A percentile compares a stretch with the other conserved stretches of the same genome.
phyloP scores from a whole-genome alignment of 2,113 vertebrate genomes.

The Falco punctatus region DNA sequence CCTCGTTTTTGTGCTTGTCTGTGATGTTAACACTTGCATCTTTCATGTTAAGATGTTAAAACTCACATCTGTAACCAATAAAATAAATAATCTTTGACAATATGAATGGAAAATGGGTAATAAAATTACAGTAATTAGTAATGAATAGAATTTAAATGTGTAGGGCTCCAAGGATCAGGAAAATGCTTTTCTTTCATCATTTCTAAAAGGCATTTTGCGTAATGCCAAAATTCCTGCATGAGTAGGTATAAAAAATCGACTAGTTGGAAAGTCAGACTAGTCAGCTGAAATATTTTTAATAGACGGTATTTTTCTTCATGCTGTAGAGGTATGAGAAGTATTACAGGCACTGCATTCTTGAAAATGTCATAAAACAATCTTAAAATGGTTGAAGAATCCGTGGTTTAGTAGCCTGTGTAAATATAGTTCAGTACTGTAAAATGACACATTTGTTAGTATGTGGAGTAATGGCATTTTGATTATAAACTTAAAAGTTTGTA shows the following conservation, averaged over 20 bases:
- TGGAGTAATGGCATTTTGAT: not conserved
- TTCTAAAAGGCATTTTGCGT: not conserved
- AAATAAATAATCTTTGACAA: conserved; percentile 1
- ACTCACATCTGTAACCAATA: not conserved
- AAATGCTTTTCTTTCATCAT: not conserved
- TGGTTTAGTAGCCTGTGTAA: not conserved
- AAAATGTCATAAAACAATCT: not conserved
- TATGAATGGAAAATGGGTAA: not conserved
- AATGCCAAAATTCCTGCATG: not conserved
- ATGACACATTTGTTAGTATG: not conserved
- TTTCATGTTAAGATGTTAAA: not conserved
- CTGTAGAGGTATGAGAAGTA: not conserved
- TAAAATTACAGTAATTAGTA: not conserved
- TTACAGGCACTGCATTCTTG: not conserved
- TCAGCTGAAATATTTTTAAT: not conserved
- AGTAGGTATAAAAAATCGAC: not conserved
- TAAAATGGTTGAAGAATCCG: not conserved
- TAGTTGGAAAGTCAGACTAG: not conserved
- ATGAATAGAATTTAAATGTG: not conserved
- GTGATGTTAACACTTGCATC: not conserved
- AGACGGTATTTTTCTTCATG: not conserved
- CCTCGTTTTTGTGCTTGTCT: not conserved
- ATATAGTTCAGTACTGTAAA: not conserved
- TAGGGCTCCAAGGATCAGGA: not conserved
- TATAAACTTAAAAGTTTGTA: not conserved